A percentile compares a stretch with the other conserved stretches of the same genome.
Conservation (phyloP, 1,140 invertebrate species). For the Tenebrio molitor region DNA sequence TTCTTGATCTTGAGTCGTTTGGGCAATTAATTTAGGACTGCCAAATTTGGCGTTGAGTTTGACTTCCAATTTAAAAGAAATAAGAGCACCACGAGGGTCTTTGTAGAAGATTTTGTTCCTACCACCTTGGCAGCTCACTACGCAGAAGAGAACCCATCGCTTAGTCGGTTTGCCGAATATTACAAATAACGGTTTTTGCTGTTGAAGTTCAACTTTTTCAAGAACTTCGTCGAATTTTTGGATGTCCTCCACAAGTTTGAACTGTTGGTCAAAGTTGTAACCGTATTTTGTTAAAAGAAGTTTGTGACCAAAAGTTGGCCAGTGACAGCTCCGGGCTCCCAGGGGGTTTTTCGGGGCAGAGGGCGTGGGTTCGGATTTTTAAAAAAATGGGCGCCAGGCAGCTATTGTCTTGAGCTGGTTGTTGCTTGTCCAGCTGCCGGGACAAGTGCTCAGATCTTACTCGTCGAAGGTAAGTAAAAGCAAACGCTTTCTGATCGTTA, state of each 20-base stretch:
- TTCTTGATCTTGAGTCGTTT: background rate
- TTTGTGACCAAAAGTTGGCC: no score
- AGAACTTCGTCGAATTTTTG: background rate
- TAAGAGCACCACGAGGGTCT: background rate
- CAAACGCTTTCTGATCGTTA: no score
- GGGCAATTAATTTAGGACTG: background rate
- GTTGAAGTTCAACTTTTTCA: background rate
- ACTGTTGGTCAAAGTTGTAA: background rate
- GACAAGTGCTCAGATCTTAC: no score
- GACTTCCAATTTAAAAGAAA: background rate
- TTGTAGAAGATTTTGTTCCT: background rate
- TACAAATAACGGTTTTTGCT: background rate
- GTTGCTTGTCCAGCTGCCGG: no score
- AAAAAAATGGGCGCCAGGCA: no score
- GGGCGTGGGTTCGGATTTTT: no score
- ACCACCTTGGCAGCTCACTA: background rate
- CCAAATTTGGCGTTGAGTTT: background rate
- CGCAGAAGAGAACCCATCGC: background rate
- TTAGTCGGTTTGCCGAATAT: background rate
- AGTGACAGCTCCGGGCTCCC: no score
- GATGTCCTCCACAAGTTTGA: background rate
- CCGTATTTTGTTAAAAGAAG: background rate
- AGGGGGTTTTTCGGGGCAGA: no score
- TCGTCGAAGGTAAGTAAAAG: no score
- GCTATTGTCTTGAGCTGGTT: no score